phyloP scores from a whole-genome alignment of 1,140 invertebrate genomes.

The Dinoponera quadriceps region DNA sequence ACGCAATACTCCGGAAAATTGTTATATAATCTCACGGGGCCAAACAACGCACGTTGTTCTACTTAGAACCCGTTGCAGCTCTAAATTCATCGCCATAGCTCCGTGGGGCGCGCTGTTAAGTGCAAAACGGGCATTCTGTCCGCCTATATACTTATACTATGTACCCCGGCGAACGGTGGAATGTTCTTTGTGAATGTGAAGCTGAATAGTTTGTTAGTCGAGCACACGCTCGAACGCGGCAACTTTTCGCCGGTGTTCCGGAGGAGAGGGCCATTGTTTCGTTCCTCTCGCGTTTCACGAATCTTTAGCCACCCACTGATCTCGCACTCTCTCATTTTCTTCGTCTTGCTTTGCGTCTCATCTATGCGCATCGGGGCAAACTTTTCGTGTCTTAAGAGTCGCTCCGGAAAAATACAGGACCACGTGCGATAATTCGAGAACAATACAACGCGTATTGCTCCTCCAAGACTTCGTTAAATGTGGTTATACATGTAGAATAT shows the following conservation, averaged over 20 bases:
- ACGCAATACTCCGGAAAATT: neutral
- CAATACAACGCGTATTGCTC: conserved; percentile 16
- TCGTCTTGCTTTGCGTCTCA: neutral
- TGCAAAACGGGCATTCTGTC: neutral
- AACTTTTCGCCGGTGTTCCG: conserved; percentile 32
- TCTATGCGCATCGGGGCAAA: neutral
- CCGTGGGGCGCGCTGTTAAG: neutral
- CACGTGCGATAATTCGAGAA: neutral
- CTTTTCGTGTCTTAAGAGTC: conserved; percentile 5
- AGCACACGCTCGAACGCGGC: neutral
- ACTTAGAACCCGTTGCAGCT: neutral
- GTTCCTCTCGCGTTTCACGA: neutral
- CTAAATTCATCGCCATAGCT: neutral
- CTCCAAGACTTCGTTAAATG: neutral
- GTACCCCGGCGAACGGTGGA: neutral
- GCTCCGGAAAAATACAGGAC: neutral
- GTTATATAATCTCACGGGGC: neutral
- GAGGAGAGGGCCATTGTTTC: conserved; percentile 21
- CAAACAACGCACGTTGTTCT: neutral
- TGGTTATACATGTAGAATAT: neutral
- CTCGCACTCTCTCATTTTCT: neutral
- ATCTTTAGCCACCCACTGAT: conserved; percentile 3
- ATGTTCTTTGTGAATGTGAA: conserved; percentile 19
- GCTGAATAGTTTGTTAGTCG: conserved; percentile 73
- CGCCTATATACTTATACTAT: too few species aligned